Evolutionary conservation across 37 sponge, comb jelly and placozoan species (phyloP).

Genomic region (Cladorhizidae sp.): DNA sequence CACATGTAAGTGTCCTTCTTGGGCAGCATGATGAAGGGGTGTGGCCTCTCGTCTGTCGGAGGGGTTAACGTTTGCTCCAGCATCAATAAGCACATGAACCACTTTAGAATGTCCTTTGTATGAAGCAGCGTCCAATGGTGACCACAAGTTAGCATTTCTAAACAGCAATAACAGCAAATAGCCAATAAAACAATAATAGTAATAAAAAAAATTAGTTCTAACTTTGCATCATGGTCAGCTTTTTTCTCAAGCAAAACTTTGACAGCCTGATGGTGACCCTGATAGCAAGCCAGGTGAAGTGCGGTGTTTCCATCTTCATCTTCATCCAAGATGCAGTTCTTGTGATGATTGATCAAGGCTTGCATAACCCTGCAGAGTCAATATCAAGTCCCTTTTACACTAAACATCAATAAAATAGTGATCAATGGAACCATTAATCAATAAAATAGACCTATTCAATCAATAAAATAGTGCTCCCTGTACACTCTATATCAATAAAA

Average conservation of each 20-base stretch:
- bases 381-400: too few species aligned
- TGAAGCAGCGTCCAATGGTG: slow-evolving; percentile 87
- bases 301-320: slow-evolving; percentile 93
- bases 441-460: too few species aligned
- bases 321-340: slow-evolving; percentile 67
- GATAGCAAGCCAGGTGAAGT: slow-evolving; percentile 86
- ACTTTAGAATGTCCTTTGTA: slow-evolving; percentile 39
- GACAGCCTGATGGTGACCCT: slow-evolving; percentile 65
- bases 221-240: slow-evolving; percentile 79
- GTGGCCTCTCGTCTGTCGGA: slow-evolving; percentile 68
- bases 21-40: slow-evolving; percentile 85
- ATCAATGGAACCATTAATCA: too few species aligned
- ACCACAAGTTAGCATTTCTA: slow-evolving; percentile 79
- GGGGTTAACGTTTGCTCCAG: slow-evolving; percentile 72
- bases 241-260: slow-evolving; percentile 62
- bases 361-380: slow-evolving; percentile 23
- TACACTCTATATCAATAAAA: too few species aligned
- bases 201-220: background rate
- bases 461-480: too few species aligned
- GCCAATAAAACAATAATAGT: too few species aligned
- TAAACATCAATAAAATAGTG: too few species aligned
- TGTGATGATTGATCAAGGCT: slow-evolving; percentile 15
- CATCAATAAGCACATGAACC: slow-evolving; percentile 58
- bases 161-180: background rate
- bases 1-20: slow-evolving; percentile 58